Base-by-base conservation (phyloP, 1,140 invertebrate genomes). In the Drosophila persimilis region DNA sequence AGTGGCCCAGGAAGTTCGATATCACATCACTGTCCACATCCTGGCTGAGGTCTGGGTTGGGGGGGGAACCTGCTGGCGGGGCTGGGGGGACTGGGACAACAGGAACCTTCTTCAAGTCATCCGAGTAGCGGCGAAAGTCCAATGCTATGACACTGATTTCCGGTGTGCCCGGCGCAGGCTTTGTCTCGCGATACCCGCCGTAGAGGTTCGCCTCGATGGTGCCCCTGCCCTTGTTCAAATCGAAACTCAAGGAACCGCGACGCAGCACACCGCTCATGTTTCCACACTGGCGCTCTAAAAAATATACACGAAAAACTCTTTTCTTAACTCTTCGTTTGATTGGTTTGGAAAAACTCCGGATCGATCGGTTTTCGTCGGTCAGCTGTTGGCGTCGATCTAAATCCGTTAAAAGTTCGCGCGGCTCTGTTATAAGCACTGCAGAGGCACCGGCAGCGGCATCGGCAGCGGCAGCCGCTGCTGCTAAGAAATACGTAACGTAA, bases 1-100 rank as follows among this genome's bases (percentile, higher is more conserved):
- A 95, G 73, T 94, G 93, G 0, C 95, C 95, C 57, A 96, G 95
- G 13, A 93, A 92, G 22, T 93, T 91, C 1, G 95, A 94, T 11
- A 96, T 93, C 11, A 94, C 93, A 78, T 96, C 95, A 39, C 89
- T 81, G 51, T 91, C 80, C 0, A 29, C 59, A 15, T 93, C 91
- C 55, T 92, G 92, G 43, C 94, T 92, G 6, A 92, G 92, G 63
- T 85, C 78, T 5, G 4, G 24, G 24, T 26, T 26, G 31, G 48
- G 35, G 1, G 20, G 3, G 46, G 43, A 11, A 6, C 15, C 1
- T 6, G 41, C 15, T 15, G 53, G 7, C 20, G 26, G 31, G 29
- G 13, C 51, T 20, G 43, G 26, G 17, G 35, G 71, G 29, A 1
- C 31, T 39, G 35, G 11, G 0, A 5, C 11, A 4, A 2, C 11